phyloP scores from a whole-genome alignment of 2,113 vertebrate species.

The Melanotaenia duboulayi region DNA sequence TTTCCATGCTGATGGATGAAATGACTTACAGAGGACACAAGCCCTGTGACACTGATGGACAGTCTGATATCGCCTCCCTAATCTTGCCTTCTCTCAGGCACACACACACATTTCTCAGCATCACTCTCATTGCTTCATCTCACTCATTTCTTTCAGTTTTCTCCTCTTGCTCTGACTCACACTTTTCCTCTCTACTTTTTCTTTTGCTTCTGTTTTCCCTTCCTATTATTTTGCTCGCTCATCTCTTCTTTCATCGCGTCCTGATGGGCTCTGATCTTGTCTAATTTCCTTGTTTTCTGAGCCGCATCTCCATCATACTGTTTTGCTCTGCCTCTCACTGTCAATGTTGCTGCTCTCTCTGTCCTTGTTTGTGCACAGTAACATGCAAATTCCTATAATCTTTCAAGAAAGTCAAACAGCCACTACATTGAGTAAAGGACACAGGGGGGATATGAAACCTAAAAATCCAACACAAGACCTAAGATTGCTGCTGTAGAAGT shows the following conservation, averaged over 20 bases:
- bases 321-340: slow-evolving; percentile 4
- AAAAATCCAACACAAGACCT: neutral
- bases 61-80: slow-evolving; percentile 76
- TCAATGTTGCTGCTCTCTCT: slow-evolving; percentile 16
- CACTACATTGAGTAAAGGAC: slow-evolving; percentile 58
- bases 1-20: slow-evolving; percentile 71
- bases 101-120: slow-evolving; percentile 1
- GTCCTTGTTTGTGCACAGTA: slow-evolving; percentile 42
- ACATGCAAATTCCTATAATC: slow-evolving; percentile 54
- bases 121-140: slow-evolving; percentile 9
- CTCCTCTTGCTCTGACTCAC: slow-evolving; percentile 35
- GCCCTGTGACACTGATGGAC: slow-evolving; percentile 77
- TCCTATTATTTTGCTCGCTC: slow-evolving; percentile 26
- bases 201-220: slow-evolving; percentile 23
- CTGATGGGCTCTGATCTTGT: slow-evolving; percentile 17
- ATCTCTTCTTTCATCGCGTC: slow-evolving; percentile 20
- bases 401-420: slow-evolving; percentile 52
- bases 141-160: slow-evolving; percentile 25
- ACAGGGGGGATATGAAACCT: slow-evolving; percentile 19
- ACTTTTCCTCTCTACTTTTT: neutral
- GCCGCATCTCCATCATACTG: neutral
- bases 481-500: no score
- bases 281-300: slow-evolving; percentile 38
- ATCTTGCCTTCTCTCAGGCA: slow-evolving; percentile 61
- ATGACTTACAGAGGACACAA: slow-evolving; percentile 74